Conservation (phyloP, 2,888 invertebrate species). For the Euclidia mi region DNA sequence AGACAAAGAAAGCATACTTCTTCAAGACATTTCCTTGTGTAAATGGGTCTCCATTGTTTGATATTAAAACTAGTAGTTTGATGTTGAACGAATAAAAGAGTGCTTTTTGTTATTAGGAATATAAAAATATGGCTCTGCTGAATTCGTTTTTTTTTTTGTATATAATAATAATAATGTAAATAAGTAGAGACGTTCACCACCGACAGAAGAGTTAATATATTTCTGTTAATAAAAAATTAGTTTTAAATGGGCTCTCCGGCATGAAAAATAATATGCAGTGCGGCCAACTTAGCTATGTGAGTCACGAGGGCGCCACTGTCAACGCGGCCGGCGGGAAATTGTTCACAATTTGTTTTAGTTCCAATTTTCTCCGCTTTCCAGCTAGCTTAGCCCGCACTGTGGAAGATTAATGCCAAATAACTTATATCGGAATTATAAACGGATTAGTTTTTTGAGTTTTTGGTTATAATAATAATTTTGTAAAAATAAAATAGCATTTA, state of each 20-base stretch:
- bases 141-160: conserved; percentile 20
- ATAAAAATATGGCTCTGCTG: conserved; percentile 16
- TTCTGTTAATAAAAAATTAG: conserved; percentile 29
- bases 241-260: conserved; percentile 27
- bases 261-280: conserved; percentile 4
- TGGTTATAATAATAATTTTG: too few species aligned
- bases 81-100: background rate
- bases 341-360: background rate
- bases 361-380: background rate
- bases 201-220: conserved; percentile 54
- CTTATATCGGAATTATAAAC: conserved; percentile 17
- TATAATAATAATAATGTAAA: conserved; percentile 38
- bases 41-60: too few species aligned
- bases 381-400: background rate
- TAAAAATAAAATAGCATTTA: background rate
- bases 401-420: conserved; percentile 18
- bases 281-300: background rate
- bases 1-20: too few species aligned
- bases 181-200: conserved; percentile 50
- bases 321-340: background rate
- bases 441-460: background rate
- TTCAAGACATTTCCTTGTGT: too few species aligned
- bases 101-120: conserved; percentile 11
- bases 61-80: background rate
- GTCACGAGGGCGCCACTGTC: background rate